A percentile compares a stretch with the other conserved stretches of the same genome.
phyloP scores from a whole-genome alignment of 2,113 vertebrate species.

The Natator depressus region DNA sequence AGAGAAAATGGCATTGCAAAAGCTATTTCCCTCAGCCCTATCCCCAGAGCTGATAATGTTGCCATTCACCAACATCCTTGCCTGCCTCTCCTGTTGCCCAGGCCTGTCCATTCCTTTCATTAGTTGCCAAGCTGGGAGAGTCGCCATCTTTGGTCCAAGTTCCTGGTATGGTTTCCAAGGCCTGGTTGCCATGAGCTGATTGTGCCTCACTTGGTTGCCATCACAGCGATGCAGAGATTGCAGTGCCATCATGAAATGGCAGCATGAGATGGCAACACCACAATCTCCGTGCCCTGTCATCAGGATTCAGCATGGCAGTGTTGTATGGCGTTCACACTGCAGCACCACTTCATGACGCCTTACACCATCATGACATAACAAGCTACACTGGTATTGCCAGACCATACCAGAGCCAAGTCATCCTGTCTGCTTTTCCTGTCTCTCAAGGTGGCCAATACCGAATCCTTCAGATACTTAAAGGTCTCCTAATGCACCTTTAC shows the following conservation, averaged over 20 bases:
- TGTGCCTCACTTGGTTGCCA: neutral
- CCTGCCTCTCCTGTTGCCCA: neutral
- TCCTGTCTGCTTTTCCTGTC: neutral
- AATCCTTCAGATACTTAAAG: neutral
- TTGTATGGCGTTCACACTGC: accelerated
- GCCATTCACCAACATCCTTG: neutral
- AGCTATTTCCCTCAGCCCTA: neutral
- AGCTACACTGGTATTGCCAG: neutral
- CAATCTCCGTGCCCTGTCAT: neutral
- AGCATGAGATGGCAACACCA: neutral
- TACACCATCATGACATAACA: neutral
- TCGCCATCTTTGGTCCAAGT: neutral
- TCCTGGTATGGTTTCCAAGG: neutral
- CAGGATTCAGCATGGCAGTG: neutral
- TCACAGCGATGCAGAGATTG: neutral
- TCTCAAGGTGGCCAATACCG: neutral
- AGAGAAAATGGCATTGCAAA: neutral
- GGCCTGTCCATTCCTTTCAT: neutral
- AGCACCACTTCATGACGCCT: neutral
- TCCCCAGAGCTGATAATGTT: neutral
- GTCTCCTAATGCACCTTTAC: neutral
- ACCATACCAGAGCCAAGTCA: neutral
- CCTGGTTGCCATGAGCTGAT: neutral
- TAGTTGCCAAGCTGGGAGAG: neutral
- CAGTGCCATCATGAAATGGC: neutral